These are phyloP conservation scores for Smittia sp. DNA, from an alignment of 2,888 invertebrate genomes.

Conservation along the genomic window DNA sequence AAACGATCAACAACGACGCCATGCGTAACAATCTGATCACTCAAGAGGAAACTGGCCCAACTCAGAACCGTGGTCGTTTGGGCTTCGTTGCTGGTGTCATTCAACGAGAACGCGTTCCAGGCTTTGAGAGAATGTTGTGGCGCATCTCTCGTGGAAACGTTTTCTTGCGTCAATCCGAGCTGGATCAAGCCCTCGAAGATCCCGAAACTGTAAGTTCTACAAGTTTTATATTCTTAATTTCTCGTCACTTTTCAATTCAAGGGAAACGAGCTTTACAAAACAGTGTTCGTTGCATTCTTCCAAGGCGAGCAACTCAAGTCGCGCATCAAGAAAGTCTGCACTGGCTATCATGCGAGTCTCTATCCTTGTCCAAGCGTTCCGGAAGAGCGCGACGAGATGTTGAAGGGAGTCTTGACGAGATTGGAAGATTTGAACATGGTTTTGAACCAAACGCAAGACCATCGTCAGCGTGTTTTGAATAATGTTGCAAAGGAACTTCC, in stretches of 20 bases:
- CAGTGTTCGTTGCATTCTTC: conserved; percentile 84
- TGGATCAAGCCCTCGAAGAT: conserved; percentile 79
- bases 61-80: conserved; percentile 55
- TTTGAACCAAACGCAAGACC: conserved; percentile 88
- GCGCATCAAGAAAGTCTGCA: conserved; percentile 89
- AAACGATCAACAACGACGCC: conserved; percentile 41
- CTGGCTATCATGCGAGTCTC: conserved; percentile 87
- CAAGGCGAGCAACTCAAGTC: conserved; percentile 91
- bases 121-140: conserved; percentile 92
- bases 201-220: conserved; percentile 68
- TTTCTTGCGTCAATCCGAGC: conserved; percentile 80
- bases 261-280: conserved; percentile 86
- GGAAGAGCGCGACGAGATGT: conserved; percentile 82
- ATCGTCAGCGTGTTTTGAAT: conserved; percentile 80
- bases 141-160: conserved; percentile 90
- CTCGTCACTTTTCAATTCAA: conserved; percentile 42
- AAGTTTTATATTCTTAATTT: neutral
- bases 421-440: conserved; percentile 86
- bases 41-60: conserved; percentile 40
- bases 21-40: conserved; percentile 64
- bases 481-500: conserved; percentile 86
- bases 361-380: conserved; percentile 90
- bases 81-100: conserved; percentile 93
- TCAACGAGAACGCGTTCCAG: conserved; percentile 79
- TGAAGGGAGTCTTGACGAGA: conserved; percentile 82